Evolutionary conservation across 2,888 invertebrate genomes (phyloP), one percentile per base, ranked within the genome.

Genomic region (Synanthedon tipuliformis): DNA sequence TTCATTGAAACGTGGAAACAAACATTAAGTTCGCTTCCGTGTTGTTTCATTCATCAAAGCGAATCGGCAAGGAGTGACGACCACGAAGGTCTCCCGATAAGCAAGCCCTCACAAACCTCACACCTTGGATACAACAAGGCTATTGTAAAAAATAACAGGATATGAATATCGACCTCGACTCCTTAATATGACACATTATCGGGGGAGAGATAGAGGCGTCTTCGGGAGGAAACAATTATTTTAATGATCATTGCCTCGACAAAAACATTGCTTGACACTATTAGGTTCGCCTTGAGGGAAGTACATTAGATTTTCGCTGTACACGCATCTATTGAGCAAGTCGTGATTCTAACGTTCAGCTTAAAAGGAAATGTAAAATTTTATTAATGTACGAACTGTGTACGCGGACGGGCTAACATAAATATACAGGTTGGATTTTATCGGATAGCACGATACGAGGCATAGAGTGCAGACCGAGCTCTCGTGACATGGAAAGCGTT

Each of bases 401-500:
- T 13, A 15, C 13, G n/a, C 1, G 45, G 34, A 50, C 34, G 34
- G 34, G 34, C 50, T 7, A 40, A 61, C 60, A 73, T 75, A 74
- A 73, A 73, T 71, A 73, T 71, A 57, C 59, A 58, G 55, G 65
- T 67, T 61, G 67, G 69, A 72, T 73, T 60, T 68, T 71, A 75
- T 69, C 69, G 60, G 52, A 50, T 52, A 60, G 56, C 50, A 61
- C 67, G 66, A 66, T 70, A 67, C 63, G 59, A 64, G 62, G 65
- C 68, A 78, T 78, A 78, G 78, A 78, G 76, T 71, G 66, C 51
- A 34, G 53, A 16, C 63, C 57, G 34, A 8, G 34, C 34, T 73
- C 73, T 78, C 72, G 77, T 72, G 68, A 78, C 76, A 75, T 76
- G 79, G 77, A 79, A 78, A 80, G 74, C 75, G 69, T 78, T 78